These are phyloP conservation scores for Drosophila nannoptera DNA, from an alignment of 1,140 invertebrate genomes.

Conservation along the genomic window DNA sequence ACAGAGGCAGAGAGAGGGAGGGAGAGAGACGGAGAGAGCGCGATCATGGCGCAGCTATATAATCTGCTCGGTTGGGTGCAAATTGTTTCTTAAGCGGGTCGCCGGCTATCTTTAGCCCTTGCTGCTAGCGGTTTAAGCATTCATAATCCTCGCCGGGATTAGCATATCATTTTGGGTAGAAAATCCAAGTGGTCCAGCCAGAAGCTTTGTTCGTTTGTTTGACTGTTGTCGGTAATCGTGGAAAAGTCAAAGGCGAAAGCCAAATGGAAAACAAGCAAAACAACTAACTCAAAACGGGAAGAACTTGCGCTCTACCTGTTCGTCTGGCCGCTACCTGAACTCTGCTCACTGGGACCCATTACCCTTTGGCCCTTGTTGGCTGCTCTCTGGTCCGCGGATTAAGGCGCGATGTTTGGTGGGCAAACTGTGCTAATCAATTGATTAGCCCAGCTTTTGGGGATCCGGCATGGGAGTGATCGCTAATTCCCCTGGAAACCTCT, in stretches of 20 bases:
- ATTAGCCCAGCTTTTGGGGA: not conserved
- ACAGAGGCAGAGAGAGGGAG: conserved; percentile 9
- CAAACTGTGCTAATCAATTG: conserved; percentile 4
- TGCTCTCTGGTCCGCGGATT: not conserved
- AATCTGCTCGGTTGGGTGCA: conserved; percentile 42
- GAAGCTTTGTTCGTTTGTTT: conserved; percentile 49
- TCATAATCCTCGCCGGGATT: conserved; percentile 43
- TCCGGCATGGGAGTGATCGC: not conserved
- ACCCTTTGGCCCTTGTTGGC: too few relatives aligned
- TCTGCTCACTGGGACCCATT: too few relatives aligned
- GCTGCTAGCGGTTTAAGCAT: not conserved
- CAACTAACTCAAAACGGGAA: not conserved
- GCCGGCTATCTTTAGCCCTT: not conserved
- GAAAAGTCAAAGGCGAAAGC: conserved; percentile 41
- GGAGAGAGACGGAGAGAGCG: too few relatives aligned
- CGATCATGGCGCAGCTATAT: conserved; percentile 19
- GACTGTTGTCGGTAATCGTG: conserved; percentile 39
- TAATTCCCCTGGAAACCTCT: not conserved
- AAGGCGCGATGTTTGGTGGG: conserved; percentile 44
- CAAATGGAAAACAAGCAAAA: not conserved
- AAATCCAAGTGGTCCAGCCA: conserved; percentile 27
- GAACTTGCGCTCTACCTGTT: conserved; percentile 16
- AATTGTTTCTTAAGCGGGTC: conserved; percentile 24
- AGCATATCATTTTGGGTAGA: conserved; percentile 45
- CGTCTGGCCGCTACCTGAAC: conserved; percentile 41